Evolutionary conservation across 2,888 invertebrate species (phyloP), one percentile per base, ranked within the genome.

Genomic region (Epinotia demarniana): DNA sequence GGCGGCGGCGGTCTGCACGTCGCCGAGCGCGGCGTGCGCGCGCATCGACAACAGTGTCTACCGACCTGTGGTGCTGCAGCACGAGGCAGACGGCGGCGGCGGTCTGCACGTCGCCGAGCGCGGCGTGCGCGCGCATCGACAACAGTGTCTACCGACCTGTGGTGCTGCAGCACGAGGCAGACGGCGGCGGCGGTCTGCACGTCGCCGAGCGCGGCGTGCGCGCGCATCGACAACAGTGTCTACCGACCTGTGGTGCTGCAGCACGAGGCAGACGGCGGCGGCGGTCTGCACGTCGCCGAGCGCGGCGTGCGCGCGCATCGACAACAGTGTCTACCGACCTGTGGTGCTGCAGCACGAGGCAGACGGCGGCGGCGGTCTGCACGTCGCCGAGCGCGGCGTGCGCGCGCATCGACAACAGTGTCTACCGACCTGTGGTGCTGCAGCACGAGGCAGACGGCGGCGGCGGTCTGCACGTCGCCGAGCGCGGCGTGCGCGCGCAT

Each of bases 81-180:
- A 97, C 98, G 73, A 98, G 95, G 79, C 99, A 92, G 79, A 98
- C 96, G 71, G 96, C 96, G 23, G 23, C 60, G 60, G 27, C 23
- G 19, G 60, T 19, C 60, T 60, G 60, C 60, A 60, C 23, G 60
- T 60, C 27, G 60, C 60, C 60, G 53, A 55, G 53, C 53, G 53
- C 53, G 16, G 53, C 53, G 53, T 55, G 53, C 53, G 53, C 53
- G 16, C n/a, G 13, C 16, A 55, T n/a, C 53, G 53, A 23, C 33
- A 33, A 33, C 33, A 33, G 33, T 13, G 13, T 11, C 4, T 27
- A 39, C 62, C 8, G 60, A 86, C 89, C 91, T 84, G 79, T 89
- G 94, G 33, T 97, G 96, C 71, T 97, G 98, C 79, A 99, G 94
- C 18, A 97, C 98, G 73, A 98, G 95, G 79, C 99, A 92, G 79